phyloP scores from a whole-genome alignment of 2,888 invertebrate genomes.

The Alsophila aescularia region DNA sequence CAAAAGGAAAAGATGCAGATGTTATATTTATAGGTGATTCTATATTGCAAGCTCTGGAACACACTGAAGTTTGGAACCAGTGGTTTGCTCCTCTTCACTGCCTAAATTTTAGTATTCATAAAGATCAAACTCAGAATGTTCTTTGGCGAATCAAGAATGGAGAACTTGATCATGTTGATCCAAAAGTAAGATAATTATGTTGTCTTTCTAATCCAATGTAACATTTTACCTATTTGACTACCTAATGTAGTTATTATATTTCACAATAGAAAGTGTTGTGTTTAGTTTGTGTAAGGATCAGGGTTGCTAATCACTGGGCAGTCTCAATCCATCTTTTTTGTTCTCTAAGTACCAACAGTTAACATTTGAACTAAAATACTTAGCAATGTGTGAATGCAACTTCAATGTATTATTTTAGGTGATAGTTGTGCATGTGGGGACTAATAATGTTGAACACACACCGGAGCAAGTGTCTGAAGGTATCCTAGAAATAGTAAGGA shows the following conservation, averaged over 20 bases:
- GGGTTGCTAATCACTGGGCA: no score
- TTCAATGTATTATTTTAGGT: conserved; percentile 82
- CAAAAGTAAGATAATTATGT: conserved; percentile 88
- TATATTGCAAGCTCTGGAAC: conserved; percentile 91
- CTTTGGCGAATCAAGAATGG: conserved; percentile 96
- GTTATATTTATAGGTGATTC: conserved; percentile 96
- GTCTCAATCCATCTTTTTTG: no score
- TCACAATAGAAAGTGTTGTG: no score
- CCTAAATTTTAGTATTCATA: conserved; percentile 95
- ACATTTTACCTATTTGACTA: no score
- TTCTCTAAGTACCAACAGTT: no score
- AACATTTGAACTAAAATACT: no score
- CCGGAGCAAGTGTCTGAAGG: conserved; percentile 93
- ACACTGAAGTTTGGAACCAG: conserved; percentile 94
- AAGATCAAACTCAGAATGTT: conserved; percentile 94
- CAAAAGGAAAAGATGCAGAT: conserved; percentile 95
- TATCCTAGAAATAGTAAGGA: conserved; percentile 89
- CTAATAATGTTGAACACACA: conserved; percentile 92
- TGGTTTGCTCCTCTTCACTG: conserved; percentile 96
- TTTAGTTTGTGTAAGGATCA: no score
- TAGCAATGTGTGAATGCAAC: neutral
- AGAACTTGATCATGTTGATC: conserved; percentile 94
- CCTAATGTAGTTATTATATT: no score
- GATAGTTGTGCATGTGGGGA: conserved; percentile 94
- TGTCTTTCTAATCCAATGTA: no score